These are phyloP conservation scores for Agonopterix alstromeriana DNA, from an alignment of 2,888 invertebrate genomes.

Conservation along the genomic window DNA sequence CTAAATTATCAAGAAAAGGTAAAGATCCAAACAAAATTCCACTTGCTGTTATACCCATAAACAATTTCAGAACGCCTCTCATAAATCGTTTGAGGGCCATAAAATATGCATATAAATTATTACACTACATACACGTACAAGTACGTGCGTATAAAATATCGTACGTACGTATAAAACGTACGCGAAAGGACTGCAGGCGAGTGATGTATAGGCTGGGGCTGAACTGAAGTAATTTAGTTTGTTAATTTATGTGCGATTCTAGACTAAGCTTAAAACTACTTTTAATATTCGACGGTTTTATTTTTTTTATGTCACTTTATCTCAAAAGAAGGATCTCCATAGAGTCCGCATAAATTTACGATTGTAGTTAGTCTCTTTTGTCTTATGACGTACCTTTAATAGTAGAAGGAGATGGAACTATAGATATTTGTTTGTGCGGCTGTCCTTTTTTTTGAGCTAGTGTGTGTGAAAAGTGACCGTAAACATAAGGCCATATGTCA, in stretches of 20 bases:
- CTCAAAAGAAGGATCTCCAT: too few relatives aligned
- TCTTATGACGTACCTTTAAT: too few relatives aligned
- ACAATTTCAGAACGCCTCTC: slow-evolving; percentile 19
- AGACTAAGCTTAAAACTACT: too few relatives aligned
- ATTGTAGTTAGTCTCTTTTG: too few relatives aligned
- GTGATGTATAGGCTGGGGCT: slow-evolving; percentile 32
- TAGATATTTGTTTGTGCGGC: too few relatives aligned
- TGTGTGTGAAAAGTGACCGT: too few relatives aligned
- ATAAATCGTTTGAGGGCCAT: slow-evolving; percentile 33
- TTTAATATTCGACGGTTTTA: too few relatives aligned
- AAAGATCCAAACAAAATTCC: not conserved
- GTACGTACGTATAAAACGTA: not conserved
- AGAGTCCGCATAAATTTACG: too few relatives aligned
- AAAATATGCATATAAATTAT: slow-evolving; percentile 52
- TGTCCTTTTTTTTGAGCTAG: too few relatives aligned
- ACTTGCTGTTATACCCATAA: slow-evolving; percentile 9
- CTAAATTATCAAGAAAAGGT: not conserved
- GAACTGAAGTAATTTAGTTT: slow-evolving; percentile 27
- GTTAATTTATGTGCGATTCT: slow-evolving; percentile 24
- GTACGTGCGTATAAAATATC: slow-evolving; percentile 4
- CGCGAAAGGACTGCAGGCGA: slow-evolving; percentile 13
- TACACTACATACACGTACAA: slow-evolving; percentile 22
- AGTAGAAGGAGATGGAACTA: too few relatives aligned
- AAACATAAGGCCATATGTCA: too few relatives aligned
- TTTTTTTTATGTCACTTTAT: too few relatives aligned